A percentile compares a stretch with the other conserved stretches of the same genome.
phyloP scores from a whole-genome alignment of 2,797 vertebrate genomes.

The Triplophysa yarkandensis region DNA sequence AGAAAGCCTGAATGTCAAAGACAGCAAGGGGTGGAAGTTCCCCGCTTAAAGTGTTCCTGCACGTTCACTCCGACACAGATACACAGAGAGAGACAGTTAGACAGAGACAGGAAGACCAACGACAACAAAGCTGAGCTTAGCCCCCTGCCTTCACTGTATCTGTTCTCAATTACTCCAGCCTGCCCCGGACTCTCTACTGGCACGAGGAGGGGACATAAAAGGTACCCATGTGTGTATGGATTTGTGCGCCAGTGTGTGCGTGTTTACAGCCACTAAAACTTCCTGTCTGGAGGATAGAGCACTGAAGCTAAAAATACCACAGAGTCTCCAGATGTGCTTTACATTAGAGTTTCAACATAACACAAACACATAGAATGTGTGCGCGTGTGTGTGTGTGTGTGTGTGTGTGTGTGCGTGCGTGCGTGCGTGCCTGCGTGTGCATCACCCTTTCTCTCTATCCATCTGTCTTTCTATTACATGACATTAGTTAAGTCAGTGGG shows the following conservation, averaged over 20 bases:
- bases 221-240: conserved; percentile 36
- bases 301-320: conserved; percentile 77
- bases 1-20: conserved; percentile 9
- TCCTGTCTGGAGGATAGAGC: conserved; percentile 71
- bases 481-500: conserved; percentile 44
- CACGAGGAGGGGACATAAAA: conserved; percentile 41
- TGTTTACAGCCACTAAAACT: conserved; percentile 66
- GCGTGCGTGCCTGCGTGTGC: conserved; percentile 29
- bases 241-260: conserved; percentile 57
- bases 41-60: background rate
- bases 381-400: background rate
- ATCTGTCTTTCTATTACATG: conserved; percentile 46
- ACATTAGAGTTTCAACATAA: conserved; percentile 56
- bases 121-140: conserved; percentile 33
- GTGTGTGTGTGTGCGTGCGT: conserved; percentile 29
- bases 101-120: conserved; percentile 30
- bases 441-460: conserved; percentile 7
- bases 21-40: background rate
- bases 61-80: background rate
- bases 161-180: conserved; percentile 53
- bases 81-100: background rate
- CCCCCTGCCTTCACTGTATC: conserved; percentile 38
- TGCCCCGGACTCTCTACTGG: conserved; percentile 44
- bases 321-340: conserved; percentile 73
- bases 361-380: conserved; percentile 12